Evolutionary conservation across 2,888 invertebrate species (phyloP).

Genomic region (Gymnosoma rotundatum): DNA sequence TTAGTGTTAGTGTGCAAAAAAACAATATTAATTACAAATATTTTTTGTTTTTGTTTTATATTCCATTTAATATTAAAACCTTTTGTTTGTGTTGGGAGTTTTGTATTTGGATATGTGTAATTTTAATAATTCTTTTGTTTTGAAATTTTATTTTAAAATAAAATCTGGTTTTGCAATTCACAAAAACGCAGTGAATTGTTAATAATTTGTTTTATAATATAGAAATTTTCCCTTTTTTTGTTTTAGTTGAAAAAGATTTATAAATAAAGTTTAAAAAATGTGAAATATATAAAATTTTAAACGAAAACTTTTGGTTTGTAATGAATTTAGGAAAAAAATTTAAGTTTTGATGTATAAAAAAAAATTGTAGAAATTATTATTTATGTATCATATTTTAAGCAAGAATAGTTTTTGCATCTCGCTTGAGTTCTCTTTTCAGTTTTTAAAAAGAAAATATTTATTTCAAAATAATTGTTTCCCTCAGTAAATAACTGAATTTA

Average conservation of each 20-base stretch:
- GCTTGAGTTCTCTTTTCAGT: too few species aligned
- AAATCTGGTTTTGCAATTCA: constrained; percentile 82
- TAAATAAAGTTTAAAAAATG: constrained; percentile 30
- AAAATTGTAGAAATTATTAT: background rate
- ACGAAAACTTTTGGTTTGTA: background rate
- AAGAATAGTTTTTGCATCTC: too few species aligned
- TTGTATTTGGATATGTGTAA: constrained; percentile 9
- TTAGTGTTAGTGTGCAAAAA: constrained; percentile 25
- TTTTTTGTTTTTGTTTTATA: constrained; percentile 18
- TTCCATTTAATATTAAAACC: constrained; percentile 42
- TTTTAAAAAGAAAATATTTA: too few species aligned
- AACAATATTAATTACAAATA: constrained; percentile 64
- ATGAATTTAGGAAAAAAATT: background rate
- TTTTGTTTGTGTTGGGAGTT: constrained; percentile 41
- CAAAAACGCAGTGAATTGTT: constrained; percentile 82
- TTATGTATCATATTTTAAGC: too few species aligned
- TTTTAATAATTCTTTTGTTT: background rate
- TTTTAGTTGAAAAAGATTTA: constrained; percentile 58
- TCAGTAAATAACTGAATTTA: too few species aligned
- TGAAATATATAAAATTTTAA: constrained; percentile 24
- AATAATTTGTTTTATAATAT: constrained; percentile 59
- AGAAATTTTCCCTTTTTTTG: constrained; percentile 24
- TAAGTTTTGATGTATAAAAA: background rate
- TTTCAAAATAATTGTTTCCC: too few species aligned
- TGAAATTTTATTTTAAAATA: constrained; percentile 58